Evolutionary conservation across 2,888 invertebrate species (phyloP).

Genomic region (Dermolepida albohirtum): DNA sequence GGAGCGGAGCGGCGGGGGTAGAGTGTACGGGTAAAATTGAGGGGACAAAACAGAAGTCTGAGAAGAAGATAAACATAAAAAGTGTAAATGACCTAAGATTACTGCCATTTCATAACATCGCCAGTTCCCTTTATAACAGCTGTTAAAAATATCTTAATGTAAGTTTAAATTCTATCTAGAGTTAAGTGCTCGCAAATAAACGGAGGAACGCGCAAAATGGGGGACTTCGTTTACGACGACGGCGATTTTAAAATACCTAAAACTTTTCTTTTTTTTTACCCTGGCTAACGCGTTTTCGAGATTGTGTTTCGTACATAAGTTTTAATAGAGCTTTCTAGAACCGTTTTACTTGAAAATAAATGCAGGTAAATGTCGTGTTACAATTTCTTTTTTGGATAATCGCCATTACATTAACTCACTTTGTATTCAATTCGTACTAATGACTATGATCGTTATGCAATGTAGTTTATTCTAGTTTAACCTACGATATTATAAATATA

Average conservation of each 20-base stretch:
- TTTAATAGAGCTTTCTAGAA: conserved; percentile 34
- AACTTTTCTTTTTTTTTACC: conserved; percentile 44
- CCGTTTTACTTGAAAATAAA: conserved; percentile 26
- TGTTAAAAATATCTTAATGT: conserved; percentile 64
- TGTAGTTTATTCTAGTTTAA: too few relatives aligned
- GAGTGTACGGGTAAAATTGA: conserved; percentile 9
- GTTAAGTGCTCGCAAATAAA: conserved; percentile 63
- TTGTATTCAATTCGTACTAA: conserved; percentile 2
- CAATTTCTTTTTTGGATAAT: conserved; percentile 7
- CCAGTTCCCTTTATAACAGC: conserved; percentile 58
- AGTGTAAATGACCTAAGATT: conserved; percentile 59
- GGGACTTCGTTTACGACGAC: conserved; percentile 51
- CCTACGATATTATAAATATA: too few relatives aligned
- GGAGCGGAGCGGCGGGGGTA: background rate
- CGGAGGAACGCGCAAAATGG: conserved; percentile 52
- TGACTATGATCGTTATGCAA: too few relatives aligned
- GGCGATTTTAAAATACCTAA: conserved; percentile 51
- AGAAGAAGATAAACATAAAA: conserved; percentile 60
- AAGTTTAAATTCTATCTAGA: conserved; percentile 63
- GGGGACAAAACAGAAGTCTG: conserved; percentile 27
- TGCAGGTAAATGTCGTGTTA: conserved; percentile 4
- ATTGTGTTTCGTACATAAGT: conserved; percentile 29
- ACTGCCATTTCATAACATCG: conserved; percentile 59
- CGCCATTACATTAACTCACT: background rate
- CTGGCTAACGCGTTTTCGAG: conserved; percentile 30